These are phyloP conservation scores for Acrobasis consociella DNA, from an alignment of 2,888 invertebrate genomes.

Conservation along the genomic window DNA sequence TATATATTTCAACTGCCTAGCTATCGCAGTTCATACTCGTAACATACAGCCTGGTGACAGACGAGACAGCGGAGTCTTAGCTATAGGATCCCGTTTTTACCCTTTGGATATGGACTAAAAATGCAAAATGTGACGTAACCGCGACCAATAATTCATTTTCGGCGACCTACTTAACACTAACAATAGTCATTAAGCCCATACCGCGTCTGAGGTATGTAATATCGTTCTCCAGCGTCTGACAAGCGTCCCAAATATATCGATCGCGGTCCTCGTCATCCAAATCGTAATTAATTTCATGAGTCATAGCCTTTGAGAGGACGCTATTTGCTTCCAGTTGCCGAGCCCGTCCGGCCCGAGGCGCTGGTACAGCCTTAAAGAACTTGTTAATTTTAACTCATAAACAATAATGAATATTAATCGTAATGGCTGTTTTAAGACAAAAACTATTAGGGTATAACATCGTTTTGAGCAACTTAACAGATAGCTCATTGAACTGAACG, in stretches of 20 bases:
- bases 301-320: slow-evolving; percentile 35
- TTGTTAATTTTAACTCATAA: slow-evolving; percentile 57
- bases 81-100: no score
- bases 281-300: slow-evolving; percentile 41
- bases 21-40: no score
- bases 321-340: slow-evolving; percentile 47
- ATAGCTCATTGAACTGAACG: no score
- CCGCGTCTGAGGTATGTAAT: background rate
- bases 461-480: no score
- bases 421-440: slow-evolving; percentile 38
- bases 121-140: no score
- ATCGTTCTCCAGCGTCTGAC: slow-evolving; percentile 25
- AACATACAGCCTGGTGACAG: no score
- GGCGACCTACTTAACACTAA: background rate
- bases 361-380: slow-evolving; percentile 44
- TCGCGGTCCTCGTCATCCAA: slow-evolving; percentile 31
- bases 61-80: no score
- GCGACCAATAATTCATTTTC: no score
- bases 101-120: background rate
- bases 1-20: no score
- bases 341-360: slow-evolving; percentile 28
- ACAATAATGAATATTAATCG: slow-evolving; percentile 61
- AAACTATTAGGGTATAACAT: background rate
- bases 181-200: background rate
- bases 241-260: slow-evolving; percentile 29